Percentiles rank a stretch among this genome's conserved stretches.
phyloP scores from a whole-genome alignment of 2,113 vertebrate genomes.

The Corvus moneduloides region DNA sequence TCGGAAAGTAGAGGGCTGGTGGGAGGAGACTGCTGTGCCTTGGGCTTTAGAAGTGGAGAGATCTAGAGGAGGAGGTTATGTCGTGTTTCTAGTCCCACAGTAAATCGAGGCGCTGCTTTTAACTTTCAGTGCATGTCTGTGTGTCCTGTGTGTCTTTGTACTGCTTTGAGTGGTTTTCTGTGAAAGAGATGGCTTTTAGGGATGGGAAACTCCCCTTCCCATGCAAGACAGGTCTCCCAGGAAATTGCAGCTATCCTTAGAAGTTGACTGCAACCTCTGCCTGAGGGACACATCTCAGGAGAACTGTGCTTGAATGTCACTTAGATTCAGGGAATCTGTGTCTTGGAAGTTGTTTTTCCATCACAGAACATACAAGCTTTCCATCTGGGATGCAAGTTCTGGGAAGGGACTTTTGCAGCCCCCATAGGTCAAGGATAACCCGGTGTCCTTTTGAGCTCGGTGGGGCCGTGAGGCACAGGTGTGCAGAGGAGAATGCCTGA shows the following conservation, averaged over 20 bases:
- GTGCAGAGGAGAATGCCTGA: not conserved
- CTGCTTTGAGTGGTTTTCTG: not conserved
- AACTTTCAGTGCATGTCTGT: not conserved
- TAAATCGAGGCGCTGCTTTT: constrained; percentile 40
- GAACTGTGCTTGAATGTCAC: not conserved
- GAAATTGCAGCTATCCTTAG: not conserved
- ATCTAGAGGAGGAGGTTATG: not conserved
- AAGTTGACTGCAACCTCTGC: not conserved
- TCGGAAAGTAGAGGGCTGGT: not conserved
- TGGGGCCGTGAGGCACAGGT: not conserved
- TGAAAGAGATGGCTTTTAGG: not conserved
- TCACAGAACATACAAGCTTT: not conserved
- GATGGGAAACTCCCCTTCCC: not conserved
- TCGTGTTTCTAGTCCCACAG: constrained; percentile 15
- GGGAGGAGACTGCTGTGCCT: not conserved
- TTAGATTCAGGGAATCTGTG: not conserved
- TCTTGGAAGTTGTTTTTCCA: not conserved
- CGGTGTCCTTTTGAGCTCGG: not conserved
- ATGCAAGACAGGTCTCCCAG: not conserved
- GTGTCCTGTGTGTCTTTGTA: constrained; percentile 45
- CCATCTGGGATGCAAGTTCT: not conserved
- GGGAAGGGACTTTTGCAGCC: not conserved
- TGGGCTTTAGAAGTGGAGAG: not conserved
- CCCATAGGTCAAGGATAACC: not conserved
- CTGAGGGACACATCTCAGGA: not conserved